Conservation (phyloP, 2,797 vertebrate genomes). For the Selene dorsalis region DNA sequence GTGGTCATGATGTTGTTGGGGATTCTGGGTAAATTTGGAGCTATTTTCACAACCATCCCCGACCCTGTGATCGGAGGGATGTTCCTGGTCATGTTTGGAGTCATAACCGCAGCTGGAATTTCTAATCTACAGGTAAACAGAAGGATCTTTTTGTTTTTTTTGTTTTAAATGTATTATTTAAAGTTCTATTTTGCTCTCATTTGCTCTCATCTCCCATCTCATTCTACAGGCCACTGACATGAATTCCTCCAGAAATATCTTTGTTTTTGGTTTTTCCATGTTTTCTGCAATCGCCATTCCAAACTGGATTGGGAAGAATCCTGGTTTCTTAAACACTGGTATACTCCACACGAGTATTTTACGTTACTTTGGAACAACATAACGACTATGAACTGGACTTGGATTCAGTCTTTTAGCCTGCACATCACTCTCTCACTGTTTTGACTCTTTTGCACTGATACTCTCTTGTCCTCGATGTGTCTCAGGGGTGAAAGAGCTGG, state of each 20-base stretch:
- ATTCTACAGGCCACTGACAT: conserved; percentile 89
- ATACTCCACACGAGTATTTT: background rate
- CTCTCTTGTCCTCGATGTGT: background rate
- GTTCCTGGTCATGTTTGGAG: conserved; percentile 94
- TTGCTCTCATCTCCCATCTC: background rate
- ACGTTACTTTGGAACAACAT: background rate
- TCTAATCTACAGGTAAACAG: conserved; percentile 91
- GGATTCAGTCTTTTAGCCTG: background rate
- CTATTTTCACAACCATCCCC: conserved; percentile 92
- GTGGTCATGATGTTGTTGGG: conserved; percentile 90
- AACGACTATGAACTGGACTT: background rate
- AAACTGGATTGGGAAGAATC: conserved; percentile 89
- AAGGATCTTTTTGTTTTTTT: background rate
- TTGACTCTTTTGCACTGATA: background rate
- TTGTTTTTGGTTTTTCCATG: conserved; percentile 94
- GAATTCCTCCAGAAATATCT: conserved; percentile 95
- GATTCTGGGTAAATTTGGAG: conserved; percentile 90
- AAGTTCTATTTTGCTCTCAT: background rate
- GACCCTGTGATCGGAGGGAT: conserved; percentile 92
- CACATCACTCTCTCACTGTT: background rate
- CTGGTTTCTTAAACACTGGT: conserved; percentile 87
- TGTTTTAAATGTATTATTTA: background rate
- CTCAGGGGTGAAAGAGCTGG: conserved; percentile 88
- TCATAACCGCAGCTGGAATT: conserved; percentile 91
- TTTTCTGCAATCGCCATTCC: conserved; percentile 90